phyloP scores from a whole-genome alignment of 2,113 vertebrate genomes.

The Lethenteron reissneri region DNA sequence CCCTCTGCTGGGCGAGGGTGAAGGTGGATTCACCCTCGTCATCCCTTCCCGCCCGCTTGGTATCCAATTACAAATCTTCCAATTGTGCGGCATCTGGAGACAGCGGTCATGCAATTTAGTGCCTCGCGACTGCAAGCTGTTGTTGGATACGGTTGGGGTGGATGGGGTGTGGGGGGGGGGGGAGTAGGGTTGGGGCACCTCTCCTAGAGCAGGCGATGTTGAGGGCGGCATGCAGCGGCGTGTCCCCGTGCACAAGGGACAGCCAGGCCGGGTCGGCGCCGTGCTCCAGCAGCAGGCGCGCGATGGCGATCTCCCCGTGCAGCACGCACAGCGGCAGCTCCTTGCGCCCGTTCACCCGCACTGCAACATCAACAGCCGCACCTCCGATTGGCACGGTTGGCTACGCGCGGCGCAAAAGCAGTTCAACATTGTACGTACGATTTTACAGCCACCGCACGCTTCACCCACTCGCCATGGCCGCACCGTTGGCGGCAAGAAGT shows the following conservation, averaged over 20 bases:
- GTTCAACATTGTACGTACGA: too few relatives aligned
- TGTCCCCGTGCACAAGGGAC: slow-evolving; percentile 23
- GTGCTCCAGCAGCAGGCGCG: slow-evolving; percentile 23
- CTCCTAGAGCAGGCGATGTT: slow-evolving; percentile 24
- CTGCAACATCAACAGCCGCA: too few relatives aligned
- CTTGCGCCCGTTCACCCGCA: background rate
- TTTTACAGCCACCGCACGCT: too few relatives aligned
- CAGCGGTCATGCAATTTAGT: background rate
- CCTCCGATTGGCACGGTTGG: too few relatives aligned
- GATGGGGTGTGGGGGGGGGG: background rate
- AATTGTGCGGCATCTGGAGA: background rate
- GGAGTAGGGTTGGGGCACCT: slow-evolving; percentile 16
- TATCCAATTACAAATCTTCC: background rate
- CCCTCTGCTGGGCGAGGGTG: background rate
- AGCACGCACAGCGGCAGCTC: slow-evolving; percentile 21
- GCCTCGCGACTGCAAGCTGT: background rate
- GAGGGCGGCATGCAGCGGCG: slow-evolving; percentile 33
- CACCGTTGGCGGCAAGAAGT: too few relatives aligned
- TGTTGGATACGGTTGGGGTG: background rate
- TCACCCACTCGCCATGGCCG: too few relatives aligned
- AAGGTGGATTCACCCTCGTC: background rate
- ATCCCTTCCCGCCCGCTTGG: background rate
- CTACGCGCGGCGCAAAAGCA: too few relatives aligned
- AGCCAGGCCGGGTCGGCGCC: slow-evolving; percentile 22
- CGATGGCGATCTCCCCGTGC: slow-evolving; percentile 23